Evolutionary conservation across 2,888 invertebrate genomes (phyloP).

Genomic region (Slavum lentiscoides): DNA sequence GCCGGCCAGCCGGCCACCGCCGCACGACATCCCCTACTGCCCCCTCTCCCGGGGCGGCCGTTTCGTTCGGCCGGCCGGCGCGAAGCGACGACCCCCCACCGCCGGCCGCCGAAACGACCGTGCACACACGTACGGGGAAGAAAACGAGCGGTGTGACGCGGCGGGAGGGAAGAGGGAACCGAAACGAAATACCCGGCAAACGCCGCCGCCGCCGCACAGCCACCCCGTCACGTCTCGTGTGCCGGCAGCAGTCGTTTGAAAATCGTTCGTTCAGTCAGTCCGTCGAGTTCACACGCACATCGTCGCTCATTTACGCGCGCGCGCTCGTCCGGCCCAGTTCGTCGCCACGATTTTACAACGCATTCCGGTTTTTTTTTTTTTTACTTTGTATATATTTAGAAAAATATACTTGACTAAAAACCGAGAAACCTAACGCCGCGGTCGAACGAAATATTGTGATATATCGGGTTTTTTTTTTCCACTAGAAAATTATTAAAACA

Average conservation of each 20-base stretch:
- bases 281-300: slow-evolving; percentile 34
- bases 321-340: background rate
- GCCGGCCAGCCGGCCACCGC: slow-evolving; percentile 46
- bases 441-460: too few species aligned
- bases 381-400: background rate
- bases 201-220: slow-evolving; percentile 32
- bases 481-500: too few species aligned
- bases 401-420: background rate
- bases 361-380: too few species aligned
- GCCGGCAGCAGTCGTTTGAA: slow-evolving; percentile 44
- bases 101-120: too few species aligned
- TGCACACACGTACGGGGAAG: too few species aligned
- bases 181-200: slow-evolving; percentile 18
- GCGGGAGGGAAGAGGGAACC: too few species aligned
- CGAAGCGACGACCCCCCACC: slow-evolving; percentile 34
- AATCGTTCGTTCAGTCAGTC: slow-evolving; percentile 49
- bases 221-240: slow-evolving; percentile 29
- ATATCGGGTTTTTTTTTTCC: too few species aligned
- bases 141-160: background rate
- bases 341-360: too few species aligned
- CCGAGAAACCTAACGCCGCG: too few species aligned
- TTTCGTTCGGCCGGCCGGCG: background rate
- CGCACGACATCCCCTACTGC: slow-evolving; percentile 33
- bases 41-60: slow-evolving; percentile 9
- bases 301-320: slow-evolving; percentile 38